A percentile compares a stretch with the other conserved stretches of the same genome.
phyloP scores from a whole-genome alignment of 2,113 vertebrate genomes.

The Montifringilla adamsi region DNA sequence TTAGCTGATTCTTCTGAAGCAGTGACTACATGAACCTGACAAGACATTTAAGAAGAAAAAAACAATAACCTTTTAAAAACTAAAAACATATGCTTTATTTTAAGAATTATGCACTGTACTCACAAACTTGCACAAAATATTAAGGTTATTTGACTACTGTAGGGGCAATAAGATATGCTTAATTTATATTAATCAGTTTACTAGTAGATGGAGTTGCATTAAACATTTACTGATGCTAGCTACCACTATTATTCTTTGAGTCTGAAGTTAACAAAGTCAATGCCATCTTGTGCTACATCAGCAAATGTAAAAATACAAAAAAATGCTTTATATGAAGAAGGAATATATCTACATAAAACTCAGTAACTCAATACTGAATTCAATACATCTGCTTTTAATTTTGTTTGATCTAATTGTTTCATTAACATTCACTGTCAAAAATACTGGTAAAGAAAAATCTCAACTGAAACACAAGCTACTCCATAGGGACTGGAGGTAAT shows the following conservation, averaged over 20 bases:
- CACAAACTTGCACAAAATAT: background rate
- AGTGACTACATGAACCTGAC: conserved; percentile 75
- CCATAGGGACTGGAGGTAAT: background rate
- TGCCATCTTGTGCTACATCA: background rate
- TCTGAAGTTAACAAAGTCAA: background rate
- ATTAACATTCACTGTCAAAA: background rate
- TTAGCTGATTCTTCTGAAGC: conserved; percentile 64
- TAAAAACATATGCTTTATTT: background rate
- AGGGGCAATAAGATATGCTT: background rate
- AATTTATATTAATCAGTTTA: background rate
- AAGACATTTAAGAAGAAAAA: conserved; percentile 8
- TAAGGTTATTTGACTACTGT: background rate
- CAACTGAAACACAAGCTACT: background rate
- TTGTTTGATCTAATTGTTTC: background rate
- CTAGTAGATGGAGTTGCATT: background rate
- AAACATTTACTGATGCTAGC: background rate
- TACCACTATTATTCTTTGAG: background rate
- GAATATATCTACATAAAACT: background rate
- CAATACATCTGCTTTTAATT: background rate
- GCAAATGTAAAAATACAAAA: background rate
- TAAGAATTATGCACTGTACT: background rate
- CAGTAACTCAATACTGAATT: background rate
- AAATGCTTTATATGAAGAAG: background rate
- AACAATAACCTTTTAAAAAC: background rate
- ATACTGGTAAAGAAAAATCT: background rate